Percentiles rank a stretch among this genome's conserved stretches.
Conservation (phyloP, 2,888 invertebrate species). For the Dynastes tityus region DNA sequence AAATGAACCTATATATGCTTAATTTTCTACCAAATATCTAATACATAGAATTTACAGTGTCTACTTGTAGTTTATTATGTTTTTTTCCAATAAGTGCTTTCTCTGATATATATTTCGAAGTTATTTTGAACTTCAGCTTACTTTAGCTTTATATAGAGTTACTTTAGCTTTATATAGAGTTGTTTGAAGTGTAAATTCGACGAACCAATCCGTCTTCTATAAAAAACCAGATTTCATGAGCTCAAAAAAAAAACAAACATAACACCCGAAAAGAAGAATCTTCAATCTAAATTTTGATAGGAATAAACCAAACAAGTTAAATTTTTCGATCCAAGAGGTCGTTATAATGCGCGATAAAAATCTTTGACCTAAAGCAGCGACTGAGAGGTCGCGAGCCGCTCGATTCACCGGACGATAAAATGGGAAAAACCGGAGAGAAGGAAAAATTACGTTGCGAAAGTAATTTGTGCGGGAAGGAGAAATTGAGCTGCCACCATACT, state of each 20-base stretch:
- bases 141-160: background rate
- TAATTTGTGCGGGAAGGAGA: background rate
- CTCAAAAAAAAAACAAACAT: background rate
- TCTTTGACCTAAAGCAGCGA: conserved; percentile 1
- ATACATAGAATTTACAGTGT: too few relatives aligned
- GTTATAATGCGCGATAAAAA: conserved; percentile 22
- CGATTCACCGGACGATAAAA: background rate
- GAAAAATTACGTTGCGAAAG: conserved; percentile 18
- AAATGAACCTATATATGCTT: too few relatives aligned
- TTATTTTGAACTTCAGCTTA: background rate
- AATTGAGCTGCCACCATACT: background rate
- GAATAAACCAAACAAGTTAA: conserved; percentile 3
- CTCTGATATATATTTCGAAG: background rate
- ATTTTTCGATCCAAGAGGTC: conserved; percentile 29
- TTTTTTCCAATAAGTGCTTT: background rate
- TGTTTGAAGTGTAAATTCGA: conserved; percentile 21
- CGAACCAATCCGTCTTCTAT: background rate
- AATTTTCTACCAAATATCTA: too few relatives aligned
- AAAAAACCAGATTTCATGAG: background rate
- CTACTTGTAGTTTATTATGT: too few relatives aligned
- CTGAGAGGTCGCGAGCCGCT: background rate
- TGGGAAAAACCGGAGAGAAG: background rate
- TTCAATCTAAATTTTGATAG: conserved; percentile 16
- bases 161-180: background rate
- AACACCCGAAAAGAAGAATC: background rate